phyloP scores from a whole-genome alignment of 2,797 vertebrate species.

The Tapirus indicus region DNA sequence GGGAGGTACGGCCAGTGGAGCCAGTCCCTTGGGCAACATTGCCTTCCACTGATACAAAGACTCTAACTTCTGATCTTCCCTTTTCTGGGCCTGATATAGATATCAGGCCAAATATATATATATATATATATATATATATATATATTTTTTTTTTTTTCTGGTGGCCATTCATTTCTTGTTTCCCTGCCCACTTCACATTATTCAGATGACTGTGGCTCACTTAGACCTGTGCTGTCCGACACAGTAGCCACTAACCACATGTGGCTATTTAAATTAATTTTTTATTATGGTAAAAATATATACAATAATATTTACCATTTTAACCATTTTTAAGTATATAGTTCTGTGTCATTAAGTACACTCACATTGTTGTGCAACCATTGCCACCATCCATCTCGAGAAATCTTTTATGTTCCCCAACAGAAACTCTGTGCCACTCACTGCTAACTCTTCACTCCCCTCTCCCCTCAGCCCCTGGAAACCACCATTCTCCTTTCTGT shows the following conservation, averaged over 20 bases:
- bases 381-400: neutral
- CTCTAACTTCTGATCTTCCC: neutral
- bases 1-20: neutral
- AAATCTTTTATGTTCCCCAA: neutral
- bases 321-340: neutral
- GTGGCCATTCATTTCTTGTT: neutral
- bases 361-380: neutral
- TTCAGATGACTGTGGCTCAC: neutral
- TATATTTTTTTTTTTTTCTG: neutral
- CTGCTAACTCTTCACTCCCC: neutral
- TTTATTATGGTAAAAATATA: neutral
- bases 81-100: neutral
- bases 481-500: neutral
- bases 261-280: neutral
- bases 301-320: neutral
- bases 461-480: neutral
- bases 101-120: no score
- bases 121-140: no score
- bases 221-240: neutral
- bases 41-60: neutral
- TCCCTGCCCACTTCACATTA: neutral
- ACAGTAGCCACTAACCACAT: neutral
- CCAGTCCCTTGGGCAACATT: neutral
- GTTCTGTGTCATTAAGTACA: neutral
- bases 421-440: neutral